Evolutionary conservation across 2,797 vertebrate genomes (phyloP), one percentile per base, ranked within the genome.

Genomic region (Crotalus adamanteus): DNA sequence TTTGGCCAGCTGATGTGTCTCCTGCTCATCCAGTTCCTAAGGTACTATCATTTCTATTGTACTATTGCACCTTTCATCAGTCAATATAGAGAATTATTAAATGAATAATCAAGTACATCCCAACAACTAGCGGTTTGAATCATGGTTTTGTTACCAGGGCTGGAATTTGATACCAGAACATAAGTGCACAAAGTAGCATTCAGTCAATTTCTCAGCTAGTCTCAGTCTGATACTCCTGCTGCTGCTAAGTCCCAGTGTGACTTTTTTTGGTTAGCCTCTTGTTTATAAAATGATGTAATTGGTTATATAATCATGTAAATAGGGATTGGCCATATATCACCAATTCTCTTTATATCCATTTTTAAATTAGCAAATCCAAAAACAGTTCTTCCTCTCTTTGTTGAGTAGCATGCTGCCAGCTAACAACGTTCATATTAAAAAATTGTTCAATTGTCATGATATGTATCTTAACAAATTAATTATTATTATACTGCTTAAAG

Each of bases 21-120:
- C 95, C 97, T 60, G 97, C 98, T 96, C 97, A 97, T 93, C 96
- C 94, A 93, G 97, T 98, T 97, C 98, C 98, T 91, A 83, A 98
- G 98, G 98, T 98, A 98, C 96, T 87, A 95, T 94, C 92, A 88
- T 96, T 96, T 96, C 92, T 96, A 28, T 96, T 96, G 94, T 93
- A 93, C 73, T 78, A 1, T 83, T 96, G 92, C 95, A 96, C 90
- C 94, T 91, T 96, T 97, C 94, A 95, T 95, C 93, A 94, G 95
- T 93, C 95, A 95, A 53, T 95, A 93, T 91, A 93, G 96, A 96
- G 95, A 94, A 94, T 61, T 89, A 96, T 94, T 95, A 87, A 89
- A 93, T 92, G 92, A 83, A 4, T 18, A 69, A 95, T 96, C 90
- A 91, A 95, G 87, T 96, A 86, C 93, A 93, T 97, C 91, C 94